Base-by-base conservation (phyloP, 2,113 vertebrate genomes). In the Lepisosteus osseus region DNA sequence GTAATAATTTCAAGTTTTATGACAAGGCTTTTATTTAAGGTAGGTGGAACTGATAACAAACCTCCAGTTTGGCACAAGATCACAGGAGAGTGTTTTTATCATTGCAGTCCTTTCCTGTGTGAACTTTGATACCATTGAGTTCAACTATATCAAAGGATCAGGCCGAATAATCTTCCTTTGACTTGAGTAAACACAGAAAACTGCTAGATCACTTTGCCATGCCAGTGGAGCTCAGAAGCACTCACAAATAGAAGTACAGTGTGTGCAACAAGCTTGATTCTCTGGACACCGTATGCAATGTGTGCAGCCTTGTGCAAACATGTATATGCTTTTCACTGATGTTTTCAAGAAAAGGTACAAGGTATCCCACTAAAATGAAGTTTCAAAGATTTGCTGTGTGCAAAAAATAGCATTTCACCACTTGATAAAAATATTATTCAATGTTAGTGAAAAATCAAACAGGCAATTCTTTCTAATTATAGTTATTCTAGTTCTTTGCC, bases 101-200 rank as follows among this genome's bases (percentile, higher is more conserved):
- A 11, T 44, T 67, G n/a, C n/a, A 17, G 54, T 29, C 41, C 81
- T 86, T 90, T 88, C 82, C 80, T 78, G 56, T 2, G 45, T 83
- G 84, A 63, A 81, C 88, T 92, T 86, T 88, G 90, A 85, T 85
- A 86, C 56, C 7, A 79, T 80, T 83, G 79, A 77, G 73, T 79
- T 81, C 76, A 65, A 72, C 75, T 68, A 54, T 77, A 87, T 89
- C 79, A 91, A 91, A 91, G 83, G 54, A 41, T 62, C 8, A 51
- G 42, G 43, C 64, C 54, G 61, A 72, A 77, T 77, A n/a, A 55
- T 73, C 29, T 77, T 77, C 55, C 74, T 56, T 63, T 79, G 70
- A 47, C 63, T 64, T 17, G 13, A 70, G 78, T 68, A 69, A 78
- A 79, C 57, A 68, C 66, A 71, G 73, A 11, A 45, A 3, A 72